Evolutionary conservation across 64 coral and sea anemone genomes (phyloP).

Genomic region (Dendrophyllia cribrosa): DNA sequence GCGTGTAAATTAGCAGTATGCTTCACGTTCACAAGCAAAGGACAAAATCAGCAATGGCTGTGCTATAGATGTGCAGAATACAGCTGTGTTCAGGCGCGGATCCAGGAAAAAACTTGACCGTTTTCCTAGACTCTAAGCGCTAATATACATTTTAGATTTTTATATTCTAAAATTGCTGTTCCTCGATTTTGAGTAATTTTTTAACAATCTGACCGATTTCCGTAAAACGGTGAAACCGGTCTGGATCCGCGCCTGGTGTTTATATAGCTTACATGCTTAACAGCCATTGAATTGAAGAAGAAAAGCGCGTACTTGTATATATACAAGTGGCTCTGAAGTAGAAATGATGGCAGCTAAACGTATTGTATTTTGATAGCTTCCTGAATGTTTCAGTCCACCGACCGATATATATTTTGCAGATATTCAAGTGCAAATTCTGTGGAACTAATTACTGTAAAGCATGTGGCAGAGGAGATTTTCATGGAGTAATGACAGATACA

Average conservation of each 20-base stretch:
- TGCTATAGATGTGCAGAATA: background rate
- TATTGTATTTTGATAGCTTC: background rate
- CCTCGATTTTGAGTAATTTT: no score
- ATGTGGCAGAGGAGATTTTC: slow-evolving; percentile 87
- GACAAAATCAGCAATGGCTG: no score
- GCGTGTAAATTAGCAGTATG: background rate
- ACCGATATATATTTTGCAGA: slow-evolving; percentile 29
- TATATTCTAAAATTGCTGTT: no score
- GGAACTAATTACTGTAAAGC: slow-evolving; percentile 90
- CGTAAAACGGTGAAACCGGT: no score
- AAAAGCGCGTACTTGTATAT: no score
- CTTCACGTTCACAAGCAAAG: background rate
- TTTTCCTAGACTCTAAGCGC: no score
- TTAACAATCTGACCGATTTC: no score
- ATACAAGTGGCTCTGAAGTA: background rate
- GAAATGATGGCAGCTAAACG: background rate
- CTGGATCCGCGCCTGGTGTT: background rate
- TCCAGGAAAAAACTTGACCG: no score
- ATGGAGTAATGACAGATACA: slow-evolving; percentile 83
- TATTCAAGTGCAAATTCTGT: slow-evolving; percentile 88
- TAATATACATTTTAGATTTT: no score
- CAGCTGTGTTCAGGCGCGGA: no score
- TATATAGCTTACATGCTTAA: no score
- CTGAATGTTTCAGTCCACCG: background rate
- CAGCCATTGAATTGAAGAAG: background rate